Conservation (phyloP, 2,113 vertebrate species). For the Potamarius usumacintae region DNA sequence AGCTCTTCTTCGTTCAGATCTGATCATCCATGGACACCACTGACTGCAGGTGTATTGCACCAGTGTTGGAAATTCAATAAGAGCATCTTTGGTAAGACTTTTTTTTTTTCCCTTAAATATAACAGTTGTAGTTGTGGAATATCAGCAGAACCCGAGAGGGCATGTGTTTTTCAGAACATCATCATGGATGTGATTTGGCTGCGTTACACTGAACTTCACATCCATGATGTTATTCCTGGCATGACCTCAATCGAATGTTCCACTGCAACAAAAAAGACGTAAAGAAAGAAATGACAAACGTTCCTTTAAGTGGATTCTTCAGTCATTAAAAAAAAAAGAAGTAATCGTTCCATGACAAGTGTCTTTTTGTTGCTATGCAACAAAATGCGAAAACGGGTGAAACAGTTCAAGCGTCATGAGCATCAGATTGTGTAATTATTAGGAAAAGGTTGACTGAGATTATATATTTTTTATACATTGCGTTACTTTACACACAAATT, state of each 20-base stretch:
- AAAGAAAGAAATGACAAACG: not conserved
- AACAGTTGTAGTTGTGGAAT: no score
- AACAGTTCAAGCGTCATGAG: not conserved
- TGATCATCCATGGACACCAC: not conserved
- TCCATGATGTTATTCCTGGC: not conserved
- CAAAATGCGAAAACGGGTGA: not conserved
- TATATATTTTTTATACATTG: not conserved
- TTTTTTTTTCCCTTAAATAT: no score
- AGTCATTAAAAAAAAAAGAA: not conserved
- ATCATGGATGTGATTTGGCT: not conserved
- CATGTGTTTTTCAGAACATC: not conserved
- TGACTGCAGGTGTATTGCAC: not conserved
- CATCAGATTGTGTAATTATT: not conserved
- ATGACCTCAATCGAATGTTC: not conserved
- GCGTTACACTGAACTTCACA: not conserved
- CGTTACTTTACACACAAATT: not conserved
- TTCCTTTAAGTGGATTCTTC: no score
- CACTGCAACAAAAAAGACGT: not conserved
- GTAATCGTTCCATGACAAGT: not conserved
- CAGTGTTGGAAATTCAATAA: no score
- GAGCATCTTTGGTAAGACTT: no score
- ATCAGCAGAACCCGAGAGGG: not conserved
- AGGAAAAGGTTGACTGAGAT: not conserved
- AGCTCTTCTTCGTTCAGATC: not conserved
- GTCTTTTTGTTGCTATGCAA: constrained; percentile 21